Evolutionary conservation across 2,888 invertebrate species (phyloP), one percentile per base, ranked within the genome.

Genomic region (Muscina levida): DNA sequence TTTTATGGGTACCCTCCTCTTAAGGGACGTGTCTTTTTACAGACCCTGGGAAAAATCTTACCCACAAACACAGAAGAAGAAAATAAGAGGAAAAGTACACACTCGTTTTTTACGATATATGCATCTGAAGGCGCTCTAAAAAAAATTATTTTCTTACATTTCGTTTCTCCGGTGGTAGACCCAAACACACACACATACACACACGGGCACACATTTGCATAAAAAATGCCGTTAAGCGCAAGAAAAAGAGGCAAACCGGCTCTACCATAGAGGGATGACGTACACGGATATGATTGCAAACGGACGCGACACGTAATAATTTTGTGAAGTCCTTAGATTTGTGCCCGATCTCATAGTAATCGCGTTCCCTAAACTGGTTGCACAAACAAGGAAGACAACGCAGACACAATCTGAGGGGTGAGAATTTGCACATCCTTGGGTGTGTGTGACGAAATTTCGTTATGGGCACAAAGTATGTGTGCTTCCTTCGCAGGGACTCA

Each of bases 201-300:
- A 70, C 24, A 48, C 42, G 8, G 48, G 72, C 44, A 67, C 72
- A 81, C 56, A 65, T 89, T 89, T 89, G 89, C 89, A 89, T 89
- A 89, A 89, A 89, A 89, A 89, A 88, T 88, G 85, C 89, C 89
- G 89, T 89, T 89, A 89, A 87, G 83, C 85, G 77, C 19, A 4
- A 62, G 42, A 42, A 62, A 78, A 66, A 71, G 66, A 71, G 39
- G 10, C 42, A 42, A 51, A 48, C 26, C 22, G 57, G 46, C 83
- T 39, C 80, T 86, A 86, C 86, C 86, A 84, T 84, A 82, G 65
- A 71, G 59, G 83, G 77, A 82, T 81, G 71, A 70, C 72, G 80
- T 74, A 78, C 31, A 66, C 72, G 81, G 82, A 80, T 83, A 67
- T 72, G 74, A 81, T 74, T 81, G 62, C 37, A 74, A 81, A 72